Evolutionary conservation across 2,797 vertebrate genomes (phyloP).

Genomic region (Margarornis squamiger): DNA sequence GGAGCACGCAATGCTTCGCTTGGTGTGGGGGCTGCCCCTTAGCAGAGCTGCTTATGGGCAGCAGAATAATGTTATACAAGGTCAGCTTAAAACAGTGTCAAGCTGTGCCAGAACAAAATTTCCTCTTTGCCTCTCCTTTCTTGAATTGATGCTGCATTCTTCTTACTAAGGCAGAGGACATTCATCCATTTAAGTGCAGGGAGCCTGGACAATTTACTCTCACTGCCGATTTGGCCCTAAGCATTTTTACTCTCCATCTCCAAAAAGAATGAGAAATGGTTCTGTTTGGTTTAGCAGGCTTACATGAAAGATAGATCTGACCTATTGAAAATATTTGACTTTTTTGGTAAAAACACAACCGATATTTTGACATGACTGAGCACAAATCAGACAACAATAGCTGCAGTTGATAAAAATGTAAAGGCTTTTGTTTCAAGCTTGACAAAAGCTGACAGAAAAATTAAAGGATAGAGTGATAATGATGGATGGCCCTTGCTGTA

Average conservation of each 20-base stretch:
- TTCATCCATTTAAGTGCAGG: conserved; percentile 36
- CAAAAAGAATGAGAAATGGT: conserved; percentile 50
- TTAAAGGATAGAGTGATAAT: conserved; percentile 51
- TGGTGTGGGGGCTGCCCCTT: not conserved
- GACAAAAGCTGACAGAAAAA: conserved; percentile 61
- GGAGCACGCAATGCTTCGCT: not conserved
- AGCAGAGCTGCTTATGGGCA: not conserved
- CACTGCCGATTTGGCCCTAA: conserved; percentile 16
- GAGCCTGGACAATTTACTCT: conserved; percentile 37
- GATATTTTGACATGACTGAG: conserved; percentile 44
- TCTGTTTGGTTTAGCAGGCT: conserved; percentile 26
- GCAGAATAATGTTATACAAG: not conserved
- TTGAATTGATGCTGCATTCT: not conserved
- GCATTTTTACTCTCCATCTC: conserved; percentile 39
- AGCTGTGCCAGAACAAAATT: not conserved
- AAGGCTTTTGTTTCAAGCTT: conserved; percentile 63
- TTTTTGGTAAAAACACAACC: conserved; percentile 11
- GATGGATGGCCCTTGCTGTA: conserved; percentile 40
- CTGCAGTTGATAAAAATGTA: conserved; percentile 49
- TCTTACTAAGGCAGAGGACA: conserved; percentile 8
- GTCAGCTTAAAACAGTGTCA: not conserved
- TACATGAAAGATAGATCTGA: conserved; percentile 56
- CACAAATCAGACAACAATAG: conserved; percentile 44
- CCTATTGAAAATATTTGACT: conserved; percentile 54
- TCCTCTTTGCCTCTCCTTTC: not conserved